Base-by-base conservation (phyloP, 2,797 vertebrate species). In the Fringilla coelebs region DNA sequence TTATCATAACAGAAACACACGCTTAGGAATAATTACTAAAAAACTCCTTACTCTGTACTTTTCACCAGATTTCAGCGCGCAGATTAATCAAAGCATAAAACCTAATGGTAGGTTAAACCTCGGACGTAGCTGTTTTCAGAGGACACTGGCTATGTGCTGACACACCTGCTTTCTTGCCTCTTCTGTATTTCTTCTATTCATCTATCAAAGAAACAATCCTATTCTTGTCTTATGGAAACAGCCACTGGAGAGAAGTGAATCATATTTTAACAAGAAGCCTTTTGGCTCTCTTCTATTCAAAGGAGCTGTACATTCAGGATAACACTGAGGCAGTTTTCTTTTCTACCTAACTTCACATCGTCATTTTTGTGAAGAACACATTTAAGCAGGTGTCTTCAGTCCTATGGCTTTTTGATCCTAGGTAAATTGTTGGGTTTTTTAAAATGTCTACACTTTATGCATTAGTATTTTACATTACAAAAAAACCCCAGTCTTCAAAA, bases 51-150 rank as follows among this genome's bases (percentile, higher is more conserved):
- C 49, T 75, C 66, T 15, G 31, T 79, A 49, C 41, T 90, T 94
- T 89, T 85, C 28, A 68, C 31, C 29, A 68, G 66, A 72, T 86
- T 91, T 9, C 46, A 88, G 67, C 77, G 74, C 5, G 34, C 49
- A 92, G 75, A 89, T 78, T 55, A 95, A 90, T 86, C 36, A 81
- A 76, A 75, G 68, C 41, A 68, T 45, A 93, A 91, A 88, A 88
- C 25, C 79, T 84, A 86, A 83, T 15, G 65, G 16, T 38, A 96
- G 85, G 72, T 84, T 82, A 85, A 92, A 80, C 22, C 34, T 72
- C 0, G 1, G 68, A 57, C 48, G 26, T 57, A n/a, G 73, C 38
- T 34, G 28, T 57, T 85, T 88, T 43, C 84, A 9, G 78, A 90
- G 48, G 55, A 91, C 32, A 28, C 43, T 88, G 36, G 21, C 43